Percentiles rank a stretch among this genome's conserved stretches.
These are phyloP conservation scores for Xanthorhoe designata DNA, from an alignment of 2,888 invertebrate species.

Conservation along the genomic window DNA sequence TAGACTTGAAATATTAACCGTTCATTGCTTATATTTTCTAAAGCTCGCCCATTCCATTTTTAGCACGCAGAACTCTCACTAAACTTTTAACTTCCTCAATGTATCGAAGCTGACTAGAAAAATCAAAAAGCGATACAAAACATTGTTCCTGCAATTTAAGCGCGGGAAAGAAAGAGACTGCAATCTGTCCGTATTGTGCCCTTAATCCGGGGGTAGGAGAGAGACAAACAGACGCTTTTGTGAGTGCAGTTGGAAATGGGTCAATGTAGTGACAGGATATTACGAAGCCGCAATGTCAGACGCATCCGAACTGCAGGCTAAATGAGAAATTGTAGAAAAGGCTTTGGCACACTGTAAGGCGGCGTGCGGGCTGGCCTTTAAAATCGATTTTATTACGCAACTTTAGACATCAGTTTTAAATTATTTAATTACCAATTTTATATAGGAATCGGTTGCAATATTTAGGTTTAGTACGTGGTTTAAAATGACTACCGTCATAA, in stretches of 20 bases:
- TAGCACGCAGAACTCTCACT: no score
- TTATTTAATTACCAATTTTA: no score
- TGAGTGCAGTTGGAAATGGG: conserved; percentile 62
- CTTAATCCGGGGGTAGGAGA: conserved; percentile 42
- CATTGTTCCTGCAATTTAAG: neutral
- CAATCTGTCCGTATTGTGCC: conserved; percentile 17
- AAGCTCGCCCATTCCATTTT: no score
- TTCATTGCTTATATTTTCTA: no score
- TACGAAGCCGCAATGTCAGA: conserved; percentile 77
- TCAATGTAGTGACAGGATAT: conserved; percentile 78
- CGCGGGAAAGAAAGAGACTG: conserved; percentile 7
- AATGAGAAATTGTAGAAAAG: conserved; percentile 76
- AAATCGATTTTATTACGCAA: no score
- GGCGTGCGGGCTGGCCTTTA: neutral
- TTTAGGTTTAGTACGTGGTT: no score
- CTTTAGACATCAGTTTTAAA: no score
- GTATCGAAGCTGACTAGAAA: neutral
- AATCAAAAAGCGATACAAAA: neutral
- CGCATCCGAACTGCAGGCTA: conserved; percentile 70
- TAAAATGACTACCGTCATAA: no score
- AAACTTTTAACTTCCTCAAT: neutral
- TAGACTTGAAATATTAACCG: neutral
- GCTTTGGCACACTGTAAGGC: conserved; percentile 31
- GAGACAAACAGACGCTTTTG: conserved; percentile 52
- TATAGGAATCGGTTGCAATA: no score